Evolutionary conservation across 2,797 vertebrate genomes (phyloP).

Genomic region (Poecilia gillii): DNA sequence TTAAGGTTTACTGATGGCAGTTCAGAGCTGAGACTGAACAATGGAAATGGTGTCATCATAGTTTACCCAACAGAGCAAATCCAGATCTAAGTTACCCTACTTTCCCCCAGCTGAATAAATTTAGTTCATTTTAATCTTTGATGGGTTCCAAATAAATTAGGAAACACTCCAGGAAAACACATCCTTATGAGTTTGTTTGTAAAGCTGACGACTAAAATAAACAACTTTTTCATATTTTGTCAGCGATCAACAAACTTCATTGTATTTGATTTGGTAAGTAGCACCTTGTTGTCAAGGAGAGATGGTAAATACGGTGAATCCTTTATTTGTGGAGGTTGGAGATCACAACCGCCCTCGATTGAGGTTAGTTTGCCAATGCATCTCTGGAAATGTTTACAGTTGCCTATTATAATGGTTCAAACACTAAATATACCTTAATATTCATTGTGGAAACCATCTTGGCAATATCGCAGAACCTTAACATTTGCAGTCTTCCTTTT

Average conservation of each 20-base stretch:
- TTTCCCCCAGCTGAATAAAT: conserved; percentile 5
- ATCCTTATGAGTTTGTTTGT: neutral
- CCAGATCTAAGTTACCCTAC: neutral
- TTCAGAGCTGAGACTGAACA: neutral
- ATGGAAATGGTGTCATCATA: neutral
- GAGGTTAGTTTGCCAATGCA: neutral
- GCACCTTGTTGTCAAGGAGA: neutral
- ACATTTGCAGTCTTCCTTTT: no score
- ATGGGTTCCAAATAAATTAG: neutral
- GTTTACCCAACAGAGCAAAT: conserved; percentile 8
- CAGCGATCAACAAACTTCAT: neutral
- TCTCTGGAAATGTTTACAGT: neutral
- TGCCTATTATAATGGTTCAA: neutral
- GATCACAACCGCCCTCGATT: neutral
- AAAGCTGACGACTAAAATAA: neutral
- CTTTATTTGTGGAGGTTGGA: neutral
- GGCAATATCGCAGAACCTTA: no score
- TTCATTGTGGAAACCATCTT: no score
- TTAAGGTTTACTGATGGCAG: neutral
- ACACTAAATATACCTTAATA: no score
- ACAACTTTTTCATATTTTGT: neutral
- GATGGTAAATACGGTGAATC: neutral
- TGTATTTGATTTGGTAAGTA: neutral
- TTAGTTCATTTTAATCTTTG: neutral
- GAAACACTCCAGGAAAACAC: neutral